Conservation (phyloP, 2,113 vertebrate species). For the Ibidorhyncha struthersii region DNA sequence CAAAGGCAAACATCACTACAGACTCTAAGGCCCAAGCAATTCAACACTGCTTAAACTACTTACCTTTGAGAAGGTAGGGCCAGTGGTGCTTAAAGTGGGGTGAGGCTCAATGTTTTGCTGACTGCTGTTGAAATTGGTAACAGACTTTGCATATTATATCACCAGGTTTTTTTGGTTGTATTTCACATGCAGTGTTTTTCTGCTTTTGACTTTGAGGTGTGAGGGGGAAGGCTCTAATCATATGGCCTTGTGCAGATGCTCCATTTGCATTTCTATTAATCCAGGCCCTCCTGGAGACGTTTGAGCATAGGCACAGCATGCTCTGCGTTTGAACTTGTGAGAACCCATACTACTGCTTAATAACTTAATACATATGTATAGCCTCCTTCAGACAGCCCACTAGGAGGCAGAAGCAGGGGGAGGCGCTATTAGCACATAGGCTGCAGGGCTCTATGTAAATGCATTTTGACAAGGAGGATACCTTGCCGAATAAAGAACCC, state of each 20-base stretch:
- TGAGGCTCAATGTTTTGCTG: slow-evolving; percentile 75
- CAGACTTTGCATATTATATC: slow-evolving; percentile 82
- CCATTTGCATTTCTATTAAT: slow-evolving; percentile 87
- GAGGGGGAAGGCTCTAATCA: slow-evolving; percentile 82
- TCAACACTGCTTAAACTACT: slow-evolving; percentile 43
- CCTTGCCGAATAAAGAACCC: slow-evolving; percentile 46
- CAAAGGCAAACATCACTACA: background rate
- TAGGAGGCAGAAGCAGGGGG: slow-evolving; percentile 82
- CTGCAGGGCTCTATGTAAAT: slow-evolving; percentile 70
- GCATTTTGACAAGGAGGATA: slow-evolving; percentile 62
- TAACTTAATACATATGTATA: slow-evolving; percentile 86
- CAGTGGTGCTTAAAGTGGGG: slow-evolving; percentile 35
- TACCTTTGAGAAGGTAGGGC: slow-evolving; percentile 62
- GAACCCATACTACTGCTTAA: slow-evolving; percentile 82
- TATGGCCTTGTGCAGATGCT: slow-evolving; percentile 83
- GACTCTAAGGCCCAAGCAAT: background rate
- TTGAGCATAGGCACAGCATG: slow-evolving; percentile 81
- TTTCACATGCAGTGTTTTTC: slow-evolving; percentile 82
- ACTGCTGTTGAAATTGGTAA: slow-evolving; percentile 78
- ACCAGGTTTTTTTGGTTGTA: slow-evolving; percentile 76
- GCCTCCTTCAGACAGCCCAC: slow-evolving; percentile 80
- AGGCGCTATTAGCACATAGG: slow-evolving; percentile 60
- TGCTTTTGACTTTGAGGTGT: slow-evolving; percentile 84
- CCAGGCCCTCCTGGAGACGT: slow-evolving; percentile 83
- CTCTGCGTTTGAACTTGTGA: slow-evolving; percentile 85